Conservation (phyloP, 2,797 vertebrate genomes). For the Pseudopleuronectes americanus region DNA sequence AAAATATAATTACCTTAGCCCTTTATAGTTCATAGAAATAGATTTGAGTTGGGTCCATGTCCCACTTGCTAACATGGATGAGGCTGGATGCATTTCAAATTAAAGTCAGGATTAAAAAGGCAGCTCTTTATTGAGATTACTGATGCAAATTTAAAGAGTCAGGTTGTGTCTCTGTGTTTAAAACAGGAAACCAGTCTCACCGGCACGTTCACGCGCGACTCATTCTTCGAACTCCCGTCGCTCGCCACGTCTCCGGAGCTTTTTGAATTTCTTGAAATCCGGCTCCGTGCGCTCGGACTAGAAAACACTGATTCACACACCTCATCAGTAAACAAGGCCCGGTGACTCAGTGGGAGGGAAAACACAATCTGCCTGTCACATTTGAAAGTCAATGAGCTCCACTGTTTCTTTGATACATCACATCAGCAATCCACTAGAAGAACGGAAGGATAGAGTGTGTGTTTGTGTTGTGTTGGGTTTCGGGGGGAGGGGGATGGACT, state of each 20-base stretch:
- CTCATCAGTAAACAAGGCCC: constrained; percentile 75
- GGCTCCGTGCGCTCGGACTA: constrained; percentile 45
- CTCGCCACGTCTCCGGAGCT: constrained; percentile 24
- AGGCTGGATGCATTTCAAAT: no score
- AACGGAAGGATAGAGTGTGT: no score
- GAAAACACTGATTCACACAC: constrained; percentile 76
- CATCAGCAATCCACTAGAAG: constrained; percentile 19
- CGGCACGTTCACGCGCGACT: background rate
- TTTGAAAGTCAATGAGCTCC: constrained; percentile 79
- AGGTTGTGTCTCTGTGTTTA: no score
- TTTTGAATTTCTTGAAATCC: constrained; percentile 46
- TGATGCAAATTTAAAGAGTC: no score
- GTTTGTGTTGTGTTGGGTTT: no score
- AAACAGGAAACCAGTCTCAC: no score
- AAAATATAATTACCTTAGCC: no score
- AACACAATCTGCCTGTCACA: constrained; percentile 65
- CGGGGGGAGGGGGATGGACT: background rate
- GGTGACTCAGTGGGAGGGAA: constrained; percentile 69
- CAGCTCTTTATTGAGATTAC: background rate
- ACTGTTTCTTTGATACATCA: constrained; percentile 57
- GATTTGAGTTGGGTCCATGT: no score
- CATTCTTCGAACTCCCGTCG: background rate
- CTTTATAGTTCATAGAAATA: no score
- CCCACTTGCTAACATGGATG: no score
- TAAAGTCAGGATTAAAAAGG: background rate